Evolutionary conservation across 92 coral and sea anemone genomes (phyloP).

Genomic region (Montipora capitata): DNA sequence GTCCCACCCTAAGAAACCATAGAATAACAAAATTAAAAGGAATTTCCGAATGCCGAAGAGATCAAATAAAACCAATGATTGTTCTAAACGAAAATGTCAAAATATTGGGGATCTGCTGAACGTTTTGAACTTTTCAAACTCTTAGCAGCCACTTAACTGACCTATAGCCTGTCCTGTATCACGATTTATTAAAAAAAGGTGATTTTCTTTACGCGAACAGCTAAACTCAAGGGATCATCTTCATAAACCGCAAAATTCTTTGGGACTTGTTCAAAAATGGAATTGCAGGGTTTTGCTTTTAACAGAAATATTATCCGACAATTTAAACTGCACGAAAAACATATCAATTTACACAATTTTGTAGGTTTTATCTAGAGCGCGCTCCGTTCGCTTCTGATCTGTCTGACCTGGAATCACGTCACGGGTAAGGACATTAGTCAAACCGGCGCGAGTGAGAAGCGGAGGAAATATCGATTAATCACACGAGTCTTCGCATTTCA

Average conservation of each 20-base stretch:
- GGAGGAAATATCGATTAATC: too few species aligned
- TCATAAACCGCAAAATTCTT: constrained; percentile 27
- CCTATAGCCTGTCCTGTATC: neutral
- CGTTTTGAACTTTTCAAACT: neutral
- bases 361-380: neutral
- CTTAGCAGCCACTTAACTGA: constrained; percentile 6
- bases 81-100: constrained; percentile 9
- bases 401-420: constrained; percentile 5
- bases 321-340: neutral
- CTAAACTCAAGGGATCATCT: constrained; percentile 23
- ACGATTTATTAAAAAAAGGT: neutral
- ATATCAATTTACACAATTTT: constrained; percentile 34
- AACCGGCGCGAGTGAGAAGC: neutral
- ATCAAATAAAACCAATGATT: neutral
- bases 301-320: constrained; percentile 19
- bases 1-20: constrained; percentile 4
- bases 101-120: neutral
- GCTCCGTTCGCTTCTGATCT: neutral
- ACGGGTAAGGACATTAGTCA: neutral
- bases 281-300: constrained; percentile 24
- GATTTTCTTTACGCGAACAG: constrained; percentile 1
- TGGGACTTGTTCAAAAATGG: constrained; percentile 26
- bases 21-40: constrained; percentile 10
- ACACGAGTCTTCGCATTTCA: too few species aligned
- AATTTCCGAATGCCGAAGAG: constrained; percentile 26